Base-by-base conservation (phyloP, 2,888 invertebrate genomes). In the Athrips mouffetella region DNA sequence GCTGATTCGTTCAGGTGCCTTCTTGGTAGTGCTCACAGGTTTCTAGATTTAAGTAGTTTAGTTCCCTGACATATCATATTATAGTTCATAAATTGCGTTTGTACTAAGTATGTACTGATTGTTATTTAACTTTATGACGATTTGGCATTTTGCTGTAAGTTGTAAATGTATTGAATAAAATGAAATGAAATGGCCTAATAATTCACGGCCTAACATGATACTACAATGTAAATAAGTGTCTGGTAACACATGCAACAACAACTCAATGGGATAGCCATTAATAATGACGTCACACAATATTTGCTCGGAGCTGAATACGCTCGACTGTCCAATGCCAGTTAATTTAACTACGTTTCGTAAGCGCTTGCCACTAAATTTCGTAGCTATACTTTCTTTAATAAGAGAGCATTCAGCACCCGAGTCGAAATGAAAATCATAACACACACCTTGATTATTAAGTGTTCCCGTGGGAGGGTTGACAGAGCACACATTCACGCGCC, bases 191-290 rank as follows among this genome's bases (percentile, higher is more conserved):
- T 30, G 31, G n/a, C 3, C 10, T 10, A 39, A 23, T 4, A 47
- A 23, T n/a, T 45, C 45, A 7, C 45, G n/a, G n/a, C 45, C 45
- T 23, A 45, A 10, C 45, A 45, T 13, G 15, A 45, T 33, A 2
- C 21, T 23, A 13, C 23, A 7, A 4, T 10, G 11, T 10, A 45
- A 15, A 15, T 13, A 45, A 11, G 7, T n/a, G 2, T 45, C 21
- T n/a, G 40, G 23, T 11, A 40, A 10, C 3, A 40, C 40, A 20
- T 40, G 40, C 3, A 40, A 30, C n/a, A 30, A 30, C 3, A 30
- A n/a, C 30, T 30, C 30, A 3, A 30, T 3, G 3, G 30, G n/a
- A 11, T 30, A 30, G 10, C n/a, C 30, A 20, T 40, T 13, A 20
- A 40, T 40, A 20, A 8, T 23, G n/a, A 40, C 40, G 11, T 40